phyloP scores from a whole-genome alignment of 2,113 vertebrate genomes.

The Brachyhypopomus gauderio region DNA sequence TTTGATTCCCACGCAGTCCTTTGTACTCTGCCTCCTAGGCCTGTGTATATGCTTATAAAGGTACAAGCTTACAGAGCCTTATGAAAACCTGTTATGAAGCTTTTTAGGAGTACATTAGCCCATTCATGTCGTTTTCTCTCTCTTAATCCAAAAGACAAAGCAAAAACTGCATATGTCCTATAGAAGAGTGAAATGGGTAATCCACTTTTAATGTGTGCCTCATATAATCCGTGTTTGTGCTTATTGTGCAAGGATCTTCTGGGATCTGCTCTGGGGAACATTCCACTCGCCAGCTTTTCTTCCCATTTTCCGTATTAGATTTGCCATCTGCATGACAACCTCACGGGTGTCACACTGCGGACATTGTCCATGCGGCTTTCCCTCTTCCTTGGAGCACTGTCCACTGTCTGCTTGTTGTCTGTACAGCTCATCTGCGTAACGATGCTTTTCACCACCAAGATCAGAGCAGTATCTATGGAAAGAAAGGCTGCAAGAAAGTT shows the following conservation, averaged over 20 bases:
- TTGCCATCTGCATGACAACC: not conserved
- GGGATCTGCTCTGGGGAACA: not conserved
- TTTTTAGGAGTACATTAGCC: too few species aligned
- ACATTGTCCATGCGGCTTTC: not conserved
- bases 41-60: not conserved
- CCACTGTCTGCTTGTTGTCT: not conserved
- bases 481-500: not conserved
- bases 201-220: not conserved
- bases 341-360: not conserved
- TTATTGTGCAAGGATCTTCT: not conserved
- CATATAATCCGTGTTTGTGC: not conserved
- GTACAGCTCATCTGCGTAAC: not conserved
- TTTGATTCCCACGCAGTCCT: not conserved
- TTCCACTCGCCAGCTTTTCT: not conserved
- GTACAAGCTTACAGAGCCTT: not conserved
- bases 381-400: not conserved
- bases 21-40: not conserved
- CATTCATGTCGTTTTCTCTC: too few species aligned
- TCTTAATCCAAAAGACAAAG: not conserved
- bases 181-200: not conserved
- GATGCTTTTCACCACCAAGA: constrained; percentile 1
- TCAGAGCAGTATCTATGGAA: not conserved
- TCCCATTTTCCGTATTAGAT: not conserved
- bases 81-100: too few species aligned
- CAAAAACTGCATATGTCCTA: not conserved